Evolutionary conservation across 2,797 vertebrate species (phyloP).

Genomic region (Premnoplex brunnescens): DNA sequence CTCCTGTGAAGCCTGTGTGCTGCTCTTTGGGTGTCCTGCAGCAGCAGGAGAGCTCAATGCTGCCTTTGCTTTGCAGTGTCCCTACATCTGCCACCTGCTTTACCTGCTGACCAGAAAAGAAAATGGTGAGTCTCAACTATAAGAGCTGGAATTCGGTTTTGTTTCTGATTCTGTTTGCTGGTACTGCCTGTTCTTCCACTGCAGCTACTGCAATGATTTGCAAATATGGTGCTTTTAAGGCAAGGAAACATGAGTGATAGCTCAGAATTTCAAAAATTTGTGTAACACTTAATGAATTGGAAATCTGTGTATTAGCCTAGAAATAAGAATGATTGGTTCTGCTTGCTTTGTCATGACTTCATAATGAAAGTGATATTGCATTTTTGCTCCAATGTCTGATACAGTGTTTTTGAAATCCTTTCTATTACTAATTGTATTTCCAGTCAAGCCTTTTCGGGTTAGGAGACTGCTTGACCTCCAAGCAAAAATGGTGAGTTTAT

Average conservation of each 20-base stretch:
- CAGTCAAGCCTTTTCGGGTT: conserved; percentile 90
- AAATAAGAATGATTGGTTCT: not conserved
- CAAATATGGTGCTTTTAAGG: not conserved
- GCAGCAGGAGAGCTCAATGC: not conserved
- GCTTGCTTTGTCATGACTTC: not conserved
- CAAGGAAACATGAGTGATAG: not conserved
- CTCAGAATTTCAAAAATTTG: not conserved
- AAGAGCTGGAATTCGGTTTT: not conserved
- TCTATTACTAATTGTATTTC: conserved; percentile 1
- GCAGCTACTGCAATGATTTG: not conserved
- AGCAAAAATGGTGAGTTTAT: conserved; percentile 84
- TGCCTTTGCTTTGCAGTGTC: conserved; percentile 82
- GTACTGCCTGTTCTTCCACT: not conserved
- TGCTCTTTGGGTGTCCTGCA: not conserved
- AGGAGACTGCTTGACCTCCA: conserved; percentile 90
- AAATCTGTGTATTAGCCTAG: not conserved
- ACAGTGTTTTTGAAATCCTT: not conserved
- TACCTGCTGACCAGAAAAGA: conserved; percentile 92
- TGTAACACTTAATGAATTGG: not conserved
- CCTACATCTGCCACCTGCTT: conserved; percentile 88
- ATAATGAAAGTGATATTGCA: not conserved
- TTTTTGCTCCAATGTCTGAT: not conserved
- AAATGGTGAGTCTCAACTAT: conserved; percentile 79
- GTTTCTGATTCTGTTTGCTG: not conserved
- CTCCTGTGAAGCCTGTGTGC: not conserved